These are phyloP conservation scores for Adela reaumurella DNA, from an alignment of 2,888 invertebrate genomes.

Conservation along the genomic window DNA sequence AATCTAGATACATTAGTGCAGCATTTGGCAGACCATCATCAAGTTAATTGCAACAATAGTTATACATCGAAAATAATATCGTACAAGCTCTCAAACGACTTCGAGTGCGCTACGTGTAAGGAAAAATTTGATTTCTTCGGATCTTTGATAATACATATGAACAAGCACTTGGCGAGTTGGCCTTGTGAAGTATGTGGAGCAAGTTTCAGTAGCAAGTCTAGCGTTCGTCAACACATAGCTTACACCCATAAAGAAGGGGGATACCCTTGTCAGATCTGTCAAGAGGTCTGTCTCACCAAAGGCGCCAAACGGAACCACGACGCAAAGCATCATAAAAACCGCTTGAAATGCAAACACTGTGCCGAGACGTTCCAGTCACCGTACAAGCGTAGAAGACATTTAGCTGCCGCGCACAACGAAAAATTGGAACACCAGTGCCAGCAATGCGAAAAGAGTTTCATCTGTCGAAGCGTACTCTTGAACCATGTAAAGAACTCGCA, in stretches of 20 bases:
- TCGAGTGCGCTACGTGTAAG: slow-evolving; percentile 39
- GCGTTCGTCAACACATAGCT: slow-evolving; percentile 34
- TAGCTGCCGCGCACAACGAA: slow-evolving; percentile 31
- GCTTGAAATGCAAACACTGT: slow-evolving; percentile 48
- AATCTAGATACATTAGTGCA: slow-evolving; percentile 34
- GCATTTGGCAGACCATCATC: slow-evolving; percentile 36
- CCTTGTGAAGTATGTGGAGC: slow-evolving; percentile 31
- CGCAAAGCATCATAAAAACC: slow-evolving; percentile 32
- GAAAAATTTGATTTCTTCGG: slow-evolving; percentile 44
- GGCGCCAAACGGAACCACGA: background rate
- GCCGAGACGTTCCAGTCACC: slow-evolving; percentile 34
- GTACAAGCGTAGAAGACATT: slow-evolving; percentile 33
- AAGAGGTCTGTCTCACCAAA: slow-evolving; percentile 40
- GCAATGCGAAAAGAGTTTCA: slow-evolving; percentile 26
- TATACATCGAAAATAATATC: slow-evolving; percentile 30
- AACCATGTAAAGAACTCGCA: slow-evolving; percentile 32
- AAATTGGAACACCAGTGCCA: slow-evolving; percentile 30
- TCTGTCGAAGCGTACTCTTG: slow-evolving; percentile 23
- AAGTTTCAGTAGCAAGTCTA: slow-evolving; percentile 12
- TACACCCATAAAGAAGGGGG: slow-evolving; percentile 48
- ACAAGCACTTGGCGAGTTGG: slow-evolving; percentile 43
- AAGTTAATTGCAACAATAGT: slow-evolving; percentile 27
- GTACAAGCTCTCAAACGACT: slow-evolving; percentile 37
- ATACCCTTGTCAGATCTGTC: slow-evolving; percentile 39
- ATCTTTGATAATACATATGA: slow-evolving; percentile 38